Percentiles rank a stretch among this genome's conserved stretches.
These are phyloP conservation scores for Shinisaurus crocodilurus DNA, from an alignment of 2,113 vertebrate genomes.

Conservation along the genomic window DNA sequence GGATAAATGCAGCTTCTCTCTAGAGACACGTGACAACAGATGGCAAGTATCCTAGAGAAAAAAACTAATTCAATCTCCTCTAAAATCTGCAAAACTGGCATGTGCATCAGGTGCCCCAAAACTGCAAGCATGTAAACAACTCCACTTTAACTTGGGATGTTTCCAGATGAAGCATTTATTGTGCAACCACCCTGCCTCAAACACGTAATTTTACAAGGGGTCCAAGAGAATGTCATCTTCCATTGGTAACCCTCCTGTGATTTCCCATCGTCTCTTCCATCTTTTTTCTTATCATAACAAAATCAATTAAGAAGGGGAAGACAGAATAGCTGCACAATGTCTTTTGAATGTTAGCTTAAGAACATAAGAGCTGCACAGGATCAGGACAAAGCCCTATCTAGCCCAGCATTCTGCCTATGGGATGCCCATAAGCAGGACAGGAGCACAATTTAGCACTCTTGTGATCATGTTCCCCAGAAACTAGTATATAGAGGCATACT, in stretches of 20 bases:
- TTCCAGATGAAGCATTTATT: neutral
- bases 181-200: neutral
- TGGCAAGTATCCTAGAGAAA: neutral
- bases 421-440: too few species aligned
- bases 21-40: neutral
- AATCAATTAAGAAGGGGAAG: neutral
- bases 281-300: neutral
- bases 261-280: neutral
- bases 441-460: too few species aligned
- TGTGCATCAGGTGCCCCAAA: neutral
- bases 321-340: neutral
- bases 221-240: neutral
- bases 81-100: neutral
- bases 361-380: too few species aligned
- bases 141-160: neutral
- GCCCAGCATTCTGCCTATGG: too few species aligned
- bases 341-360: neutral
- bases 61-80: neutral
- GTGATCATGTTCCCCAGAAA: too few species aligned
- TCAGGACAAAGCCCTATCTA: too few species aligned
- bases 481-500: too few species aligned
- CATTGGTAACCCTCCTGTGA: neutral
- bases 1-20: neutral
- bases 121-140: neutral
- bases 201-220: neutral